phyloP scores from a whole-genome alignment of 2,888 invertebrate species.

The Pheosia gnoma region DNA sequence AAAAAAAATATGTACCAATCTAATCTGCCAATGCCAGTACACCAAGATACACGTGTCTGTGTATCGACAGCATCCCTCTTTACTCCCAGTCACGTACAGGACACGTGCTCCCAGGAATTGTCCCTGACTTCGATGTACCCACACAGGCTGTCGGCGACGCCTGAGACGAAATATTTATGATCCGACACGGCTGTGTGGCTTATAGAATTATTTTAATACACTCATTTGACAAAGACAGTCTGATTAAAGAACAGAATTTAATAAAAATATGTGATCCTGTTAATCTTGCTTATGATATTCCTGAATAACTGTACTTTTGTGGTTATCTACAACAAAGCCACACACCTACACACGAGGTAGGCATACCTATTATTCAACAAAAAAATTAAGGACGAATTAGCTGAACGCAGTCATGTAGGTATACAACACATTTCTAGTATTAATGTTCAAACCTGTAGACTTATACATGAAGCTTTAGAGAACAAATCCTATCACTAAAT shows the following conservation, averaged over 20 bases:
- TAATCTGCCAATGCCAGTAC: background rate
- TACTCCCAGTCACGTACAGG: slow-evolving; percentile 37
- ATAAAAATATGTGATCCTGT: too few relatives aligned
- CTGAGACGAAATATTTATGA: slow-evolving; percentile 20
- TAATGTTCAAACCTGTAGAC: background rate
- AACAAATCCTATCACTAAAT: background rate
- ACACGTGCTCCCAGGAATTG: slow-evolving; percentile 31
- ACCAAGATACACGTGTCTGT: background rate
- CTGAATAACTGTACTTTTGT: too few relatives aligned
- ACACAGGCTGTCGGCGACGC: slow-evolving; percentile 16
- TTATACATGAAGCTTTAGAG: background rate
- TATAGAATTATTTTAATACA: background rate
- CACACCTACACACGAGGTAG: too few relatives aligned
- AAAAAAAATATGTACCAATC: background rate
- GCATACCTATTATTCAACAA: too few relatives aligned
- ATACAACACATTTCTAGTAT: background rate
- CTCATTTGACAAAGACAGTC: background rate
- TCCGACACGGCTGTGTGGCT: slow-evolving; percentile 12
- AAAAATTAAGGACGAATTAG: too few relatives aligned
- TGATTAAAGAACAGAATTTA: background rate
- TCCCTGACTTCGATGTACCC: slow-evolving; percentile 10
- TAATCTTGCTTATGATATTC: too few relatives aligned
- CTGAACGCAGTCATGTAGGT: background rate
- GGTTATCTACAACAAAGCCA: too few relatives aligned
- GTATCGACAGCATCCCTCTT: slow-evolving; percentile 6